Evolutionary conservation across 1,140 invertebrate species (phyloP).

Genomic region (Lucilia sericata): DNA sequence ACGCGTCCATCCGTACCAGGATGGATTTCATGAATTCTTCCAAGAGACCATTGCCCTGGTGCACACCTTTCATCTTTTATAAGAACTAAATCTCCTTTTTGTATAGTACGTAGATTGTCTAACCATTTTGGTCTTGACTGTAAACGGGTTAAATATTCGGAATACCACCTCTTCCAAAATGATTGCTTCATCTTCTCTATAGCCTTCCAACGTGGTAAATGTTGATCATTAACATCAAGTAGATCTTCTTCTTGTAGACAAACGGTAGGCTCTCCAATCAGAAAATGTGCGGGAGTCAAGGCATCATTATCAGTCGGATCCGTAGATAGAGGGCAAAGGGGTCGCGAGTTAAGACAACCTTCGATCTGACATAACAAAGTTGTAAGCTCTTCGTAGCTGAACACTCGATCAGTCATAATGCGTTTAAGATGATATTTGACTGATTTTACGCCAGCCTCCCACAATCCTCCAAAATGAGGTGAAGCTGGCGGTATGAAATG

Average conservation of each 20-base stretch:
- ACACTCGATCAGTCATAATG: conserved; percentile 11
- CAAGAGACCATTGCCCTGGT: conserved; percentile 54
- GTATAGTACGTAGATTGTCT: background rate
- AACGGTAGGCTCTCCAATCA: conserved; percentile 22
- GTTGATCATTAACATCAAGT: background rate
- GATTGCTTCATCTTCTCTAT: background rate
- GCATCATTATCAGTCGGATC: background rate
- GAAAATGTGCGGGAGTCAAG: conserved; percentile 37
- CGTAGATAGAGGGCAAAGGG: background rate
- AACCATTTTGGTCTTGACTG: conserved; percentile 30
- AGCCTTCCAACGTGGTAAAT: background rate
- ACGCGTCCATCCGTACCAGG: conserved; percentile 50
- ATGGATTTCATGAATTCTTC: conserved; percentile 50
- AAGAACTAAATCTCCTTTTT: background rate
- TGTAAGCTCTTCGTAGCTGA: conserved; percentile 36
- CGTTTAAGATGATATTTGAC: conserved; percentile 43
- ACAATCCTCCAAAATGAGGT: conserved; percentile 60
- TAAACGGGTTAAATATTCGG: conserved; percentile 20
- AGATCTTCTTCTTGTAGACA: background rate
- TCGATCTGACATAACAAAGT: conserved; percentile 53
- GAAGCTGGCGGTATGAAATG: conserved; percentile 53
- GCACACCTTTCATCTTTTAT: conserved; percentile 52
- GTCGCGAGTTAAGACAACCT: conserved; percentile 46
- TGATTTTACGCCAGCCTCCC: conserved; percentile 54
- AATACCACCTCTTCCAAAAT: too few relatives aligned